These are phyloP conservation scores for Neopelma chrysocephalum DNA, from an alignment of 2,797 vertebrate species.

Conservation along the genomic window DNA sequence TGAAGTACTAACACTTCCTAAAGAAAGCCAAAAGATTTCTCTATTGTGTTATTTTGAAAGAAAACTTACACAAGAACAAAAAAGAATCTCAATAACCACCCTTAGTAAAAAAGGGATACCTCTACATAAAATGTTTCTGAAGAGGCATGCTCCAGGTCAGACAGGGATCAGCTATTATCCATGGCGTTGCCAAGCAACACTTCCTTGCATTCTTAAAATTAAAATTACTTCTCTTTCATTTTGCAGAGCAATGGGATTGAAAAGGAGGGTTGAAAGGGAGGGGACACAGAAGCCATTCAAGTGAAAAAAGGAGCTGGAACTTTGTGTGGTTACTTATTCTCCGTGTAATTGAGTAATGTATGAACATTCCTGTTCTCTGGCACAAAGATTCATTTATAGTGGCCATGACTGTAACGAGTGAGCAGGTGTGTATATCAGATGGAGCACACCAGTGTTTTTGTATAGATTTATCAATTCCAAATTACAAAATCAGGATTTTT, in stretches of 20 bases:
- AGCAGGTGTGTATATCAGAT: background rate
- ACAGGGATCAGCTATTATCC: background rate
- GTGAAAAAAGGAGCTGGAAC: background rate
- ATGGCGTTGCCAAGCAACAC: slow-evolving; percentile 27
- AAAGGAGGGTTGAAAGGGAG: slow-evolving; percentile 13
- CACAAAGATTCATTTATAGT: background rate
- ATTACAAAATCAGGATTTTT: background rate
- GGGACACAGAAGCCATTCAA: background rate
- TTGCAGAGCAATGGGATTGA: background rate
- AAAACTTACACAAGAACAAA: background rate
- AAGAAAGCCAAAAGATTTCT: background rate
- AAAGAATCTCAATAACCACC: background rate
- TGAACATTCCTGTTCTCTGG: background rate
- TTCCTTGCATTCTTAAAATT: slow-evolving; percentile 17
- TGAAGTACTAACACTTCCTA: background rate
- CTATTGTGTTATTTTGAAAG: slow-evolving; percentile 1
- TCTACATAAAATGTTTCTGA: background rate
- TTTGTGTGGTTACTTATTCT: background rate
- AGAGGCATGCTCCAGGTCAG: background rate
- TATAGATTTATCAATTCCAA: background rate
- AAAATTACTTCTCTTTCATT: slow-evolving; percentile 3
- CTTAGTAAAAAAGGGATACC: background rate
- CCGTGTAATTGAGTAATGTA: background rate
- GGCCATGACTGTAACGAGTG: background rate
- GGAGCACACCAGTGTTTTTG: background rate